phyloP scores from a whole-genome alignment of 2,888 invertebrate genomes.

The Yponomeuta plumbellus region DNA sequence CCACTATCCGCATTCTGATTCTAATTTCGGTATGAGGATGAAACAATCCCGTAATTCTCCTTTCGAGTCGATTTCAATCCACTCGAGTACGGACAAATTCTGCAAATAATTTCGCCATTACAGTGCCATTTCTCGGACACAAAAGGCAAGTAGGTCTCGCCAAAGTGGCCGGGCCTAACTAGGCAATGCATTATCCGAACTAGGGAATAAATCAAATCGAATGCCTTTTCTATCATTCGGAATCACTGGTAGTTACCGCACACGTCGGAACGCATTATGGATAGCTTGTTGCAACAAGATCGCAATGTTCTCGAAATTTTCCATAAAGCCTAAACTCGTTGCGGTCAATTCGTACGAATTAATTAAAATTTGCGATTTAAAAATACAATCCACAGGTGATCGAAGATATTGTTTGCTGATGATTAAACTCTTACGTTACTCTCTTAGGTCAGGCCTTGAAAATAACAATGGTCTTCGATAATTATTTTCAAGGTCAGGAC shows the following conservation, averaged over 20 bases:
- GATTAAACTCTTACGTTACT: too few species aligned
- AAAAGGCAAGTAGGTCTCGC: neutral
- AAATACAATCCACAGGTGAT: too few species aligned
- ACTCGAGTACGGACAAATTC: neutral
- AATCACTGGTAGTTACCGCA: neutral
- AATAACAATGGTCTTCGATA: too few species aligned
- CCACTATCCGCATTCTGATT: neutral
- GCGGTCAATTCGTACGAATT: too few species aligned
- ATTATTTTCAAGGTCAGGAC: too few species aligned
- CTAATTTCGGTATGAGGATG: conserved; percentile 3
- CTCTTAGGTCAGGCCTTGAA: too few species aligned
- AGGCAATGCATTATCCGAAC: neutral
- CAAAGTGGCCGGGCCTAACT: neutral
- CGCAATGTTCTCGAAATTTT: neutral
- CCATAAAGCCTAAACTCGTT: too few species aligned
- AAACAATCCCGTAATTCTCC: neutral
- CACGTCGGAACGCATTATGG: neutral
- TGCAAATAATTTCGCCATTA: neutral
- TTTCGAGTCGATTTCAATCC: neutral
- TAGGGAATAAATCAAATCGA: neutral
- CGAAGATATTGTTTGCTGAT: too few species aligned
- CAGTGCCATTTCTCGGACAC: neutral
- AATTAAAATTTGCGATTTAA: too few species aligned
- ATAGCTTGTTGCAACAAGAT: neutral
- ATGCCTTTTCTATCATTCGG: neutral